Evolutionary conservation across 2,888 invertebrate genomes (phyloP), one percentile per base, ranked within the genome.

Genomic region (Mechanitis mazaeus): DNA sequence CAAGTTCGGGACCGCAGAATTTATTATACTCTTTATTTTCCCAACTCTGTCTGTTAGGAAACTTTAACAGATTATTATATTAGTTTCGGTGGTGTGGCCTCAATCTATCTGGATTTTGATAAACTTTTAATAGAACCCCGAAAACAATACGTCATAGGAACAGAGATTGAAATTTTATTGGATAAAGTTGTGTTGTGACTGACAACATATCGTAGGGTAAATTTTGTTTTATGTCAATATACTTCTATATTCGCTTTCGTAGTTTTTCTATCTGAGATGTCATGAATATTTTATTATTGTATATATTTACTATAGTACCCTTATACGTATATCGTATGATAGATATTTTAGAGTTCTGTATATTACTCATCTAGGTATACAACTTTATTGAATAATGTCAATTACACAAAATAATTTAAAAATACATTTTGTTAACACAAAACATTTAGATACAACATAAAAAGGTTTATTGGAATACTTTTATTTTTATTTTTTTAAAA

Each of bases 81-180:
- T 71, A 67, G 71, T 69, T 72, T 61, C 67, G 66, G 62, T 64
- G 64, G 61, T 55, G 64, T 59, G 63, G 58, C 57, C 61, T 63
- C 69, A 72, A 71, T 69, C 69, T 62, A 70, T 72, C 67, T 72
- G 70, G 77, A 72, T 75, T 80, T 75, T 68, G 72, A 60, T 64
- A 66, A 81, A 82, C 71, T 84, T 83, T 78, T 79, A 79, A 80
- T 81, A 71, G 78, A 64, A 67, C 50, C 45, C 58, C 63, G 54
- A 38, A 35, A 28, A 58, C 56, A 58, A 55, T 65, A 63, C 57
- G 59, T 59, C 61, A 60, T 56, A 60, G 58, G 50, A 64, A 65
- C 58, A 56, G 53, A 59, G 56, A 58, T 58, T 65, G 42, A 47
- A 35, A 58, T 65, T 54, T 58, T 47, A 54, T 60, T 58, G 54